phyloP scores from a whole-genome alignment of 2,888 invertebrate genomes.

The Meliscaeva auricollis region DNA sequence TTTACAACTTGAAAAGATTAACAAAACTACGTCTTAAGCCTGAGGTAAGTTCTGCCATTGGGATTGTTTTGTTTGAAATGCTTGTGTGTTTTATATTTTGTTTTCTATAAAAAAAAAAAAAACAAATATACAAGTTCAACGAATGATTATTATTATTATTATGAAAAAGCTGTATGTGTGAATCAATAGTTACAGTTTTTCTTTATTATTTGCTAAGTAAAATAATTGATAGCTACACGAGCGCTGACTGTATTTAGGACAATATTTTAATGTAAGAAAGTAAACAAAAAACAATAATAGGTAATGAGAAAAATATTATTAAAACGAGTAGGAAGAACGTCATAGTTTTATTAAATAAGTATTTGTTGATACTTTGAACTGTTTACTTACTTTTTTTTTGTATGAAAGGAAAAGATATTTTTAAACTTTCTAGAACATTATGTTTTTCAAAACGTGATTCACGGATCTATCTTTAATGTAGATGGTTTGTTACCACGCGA shows the following conservation, averaged over 20 bases:
- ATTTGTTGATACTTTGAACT: no score
- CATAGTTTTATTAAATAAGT: no score
- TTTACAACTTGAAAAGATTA: slow-evolving; percentile 47
- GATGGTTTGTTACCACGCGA: no score
- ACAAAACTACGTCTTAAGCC: slow-evolving; percentile 62
- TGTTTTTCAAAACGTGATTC: no score
- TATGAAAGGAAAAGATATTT: no score
- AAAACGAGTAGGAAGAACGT: background rate
- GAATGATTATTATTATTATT: slow-evolving; percentile 41
- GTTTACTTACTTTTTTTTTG: no score
- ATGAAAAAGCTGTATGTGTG: slow-evolving; percentile 5
- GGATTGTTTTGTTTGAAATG: slow-evolving; percentile 35
- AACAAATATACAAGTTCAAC: slow-evolving; percentile 65
- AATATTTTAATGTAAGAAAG: slow-evolving; percentile 2
- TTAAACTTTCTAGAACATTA: no score
- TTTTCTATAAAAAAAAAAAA: slow-evolving; percentile 38
- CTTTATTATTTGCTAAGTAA: background rate
- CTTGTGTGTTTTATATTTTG: slow-evolving; percentile 37
- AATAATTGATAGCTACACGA: background rate
- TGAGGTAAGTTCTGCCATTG: slow-evolving; percentile 8
- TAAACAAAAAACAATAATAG: slow-evolving; percentile 26
- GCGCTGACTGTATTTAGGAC: background rate
- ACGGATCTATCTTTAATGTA: no score
- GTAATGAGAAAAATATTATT: background rate
- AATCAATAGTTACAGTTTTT: slow-evolving; percentile 27